Evolutionary conservation across 2,113 vertebrate species (phyloP), one percentile per base, ranked within the genome.

Genomic region (Hydrochoerus hydrochaeris): DNA sequence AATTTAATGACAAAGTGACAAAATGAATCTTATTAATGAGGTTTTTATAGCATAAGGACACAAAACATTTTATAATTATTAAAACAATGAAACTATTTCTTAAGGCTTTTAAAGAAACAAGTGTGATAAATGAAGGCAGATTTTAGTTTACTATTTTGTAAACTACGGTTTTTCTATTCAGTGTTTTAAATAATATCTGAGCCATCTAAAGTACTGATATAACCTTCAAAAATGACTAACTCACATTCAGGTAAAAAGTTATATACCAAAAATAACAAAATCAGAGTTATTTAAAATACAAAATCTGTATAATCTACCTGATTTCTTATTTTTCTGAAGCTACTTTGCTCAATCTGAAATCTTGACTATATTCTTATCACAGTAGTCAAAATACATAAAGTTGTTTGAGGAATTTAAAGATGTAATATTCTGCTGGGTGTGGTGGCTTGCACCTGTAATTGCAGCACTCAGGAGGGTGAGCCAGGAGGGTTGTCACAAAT

Each of bases 31-130:
- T 97, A 96, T 84, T 90, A 60, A 97, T 98, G 97, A 98, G 91
- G 60, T 96, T 98, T 98, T 98, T 86, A 96, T 90, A 58, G 0
- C 28, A 95, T 94, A 97, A 94, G 82, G 91, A 90, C 92, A 97
- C 94, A 98, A 96, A 98, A 97, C 96, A 93, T 97, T 93, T 96
- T 96, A 97, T 98, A 96, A 98, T 98, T 98, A 96, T 97, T 97
- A 94, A 97, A 93, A 52, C 30, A 91, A 90, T 97, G 91, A 97
- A 95, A 91, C 7, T 52, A 96, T 97, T 98, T 97, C 96, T 98
- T 3, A 46, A 98, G 97, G 97, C 97, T 98, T 98, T 98, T 97
- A 98, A 98, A 46, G 97, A 94, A 98, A 96, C 88, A 98, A 88
- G 35, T 8, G 57, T 67, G 13, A 35, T 38, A 80, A 49, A 81